Evolutionary conservation across 2,113 vertebrate genomes (phyloP), one percentile per base, ranked within the genome.

Genomic region (Chrysemys picta): DNA sequence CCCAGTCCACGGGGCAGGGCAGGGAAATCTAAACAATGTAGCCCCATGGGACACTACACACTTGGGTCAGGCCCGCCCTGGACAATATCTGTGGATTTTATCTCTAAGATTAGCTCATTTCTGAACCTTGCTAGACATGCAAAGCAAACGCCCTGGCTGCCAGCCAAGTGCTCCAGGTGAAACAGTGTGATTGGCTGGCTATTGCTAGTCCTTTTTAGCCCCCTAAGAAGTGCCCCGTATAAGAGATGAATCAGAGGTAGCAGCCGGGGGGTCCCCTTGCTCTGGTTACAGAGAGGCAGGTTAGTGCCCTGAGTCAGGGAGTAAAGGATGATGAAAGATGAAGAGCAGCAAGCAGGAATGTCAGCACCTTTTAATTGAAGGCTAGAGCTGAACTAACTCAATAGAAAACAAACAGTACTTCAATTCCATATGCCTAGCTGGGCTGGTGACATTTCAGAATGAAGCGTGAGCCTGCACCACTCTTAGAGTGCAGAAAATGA

Each of bases 401-500:
- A 49, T 8, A 38, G 62, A 92, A 96, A 94, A 94, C n/a, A 95
- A 97, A 89, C 84, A 89, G 13, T 5, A 65, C 59, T 91, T 25
- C 90, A 95, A 25, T 24, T 80, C 45, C 62, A 24, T 75, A 80
- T 87, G 45, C 59, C 69, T 1, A 0, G 21, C 52, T 21, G 83
- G 72, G 22, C 35, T 22, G 85, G 78, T 52, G 86, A 54, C 22
- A 29, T 49, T 79, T 3, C 0, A 0, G 0, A 69, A 80, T 47
- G 19, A n/a, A 0, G 76, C 76, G 9, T 79, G 13, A 17, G 69
- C 52, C 54, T 50, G 29, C 0, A 0, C 12, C 1, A 10, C 0
- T 24, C 75, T 47, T 29, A 9, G 0, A 31, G 19, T 82, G 52
- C 1, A 42, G 1, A 42, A 72, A 75, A 83, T 82, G 1, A 29